A percentile compares a stretch with the other conserved stretches of the same genome.
phyloP scores from a whole-genome alignment of 2,888 invertebrate genomes.

The Tenthredo scrophulariae region DNA sequence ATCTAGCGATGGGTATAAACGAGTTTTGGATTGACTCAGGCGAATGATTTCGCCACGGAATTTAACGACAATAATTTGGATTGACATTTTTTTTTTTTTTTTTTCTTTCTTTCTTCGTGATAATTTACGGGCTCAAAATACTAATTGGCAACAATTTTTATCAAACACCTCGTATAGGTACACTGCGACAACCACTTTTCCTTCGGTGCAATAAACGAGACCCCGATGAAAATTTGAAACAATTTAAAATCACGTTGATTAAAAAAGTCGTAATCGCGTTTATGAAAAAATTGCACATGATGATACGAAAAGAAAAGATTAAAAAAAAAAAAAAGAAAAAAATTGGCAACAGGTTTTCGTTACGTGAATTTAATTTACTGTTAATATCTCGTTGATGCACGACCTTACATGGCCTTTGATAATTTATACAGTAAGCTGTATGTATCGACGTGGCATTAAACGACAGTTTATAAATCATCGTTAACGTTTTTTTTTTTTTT shows the following conservation, averaged over 20 bases:
- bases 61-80: background rate
- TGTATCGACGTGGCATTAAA: slow-evolving; percentile 1
- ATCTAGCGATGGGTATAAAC: slow-evolving; percentile 39
- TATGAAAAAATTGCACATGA: background rate
- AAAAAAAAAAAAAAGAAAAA: too few relatives aligned
- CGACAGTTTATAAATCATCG: background rate
- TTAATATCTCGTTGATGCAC: background rate
- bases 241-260: too few relatives aligned
- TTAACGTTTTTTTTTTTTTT: background rate
- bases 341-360: background rate
- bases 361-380: background rate
- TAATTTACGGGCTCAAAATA: too few relatives aligned
- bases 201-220: too few relatives aligned
- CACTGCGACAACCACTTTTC: too few relatives aligned
- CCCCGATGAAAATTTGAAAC: too few relatives aligned
- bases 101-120: background rate
- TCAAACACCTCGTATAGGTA: too few relatives aligned
- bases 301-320: background rate
- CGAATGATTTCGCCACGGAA: background rate
- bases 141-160: too few relatives aligned
- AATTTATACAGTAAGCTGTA: background rate
- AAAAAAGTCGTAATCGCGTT: too few relatives aligned
- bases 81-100: background rate
- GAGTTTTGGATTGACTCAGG: background rate
- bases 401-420: background rate